phyloP scores from a whole-genome alignment of 2,888 invertebrate species.

The Tholera decimalis region DNA sequence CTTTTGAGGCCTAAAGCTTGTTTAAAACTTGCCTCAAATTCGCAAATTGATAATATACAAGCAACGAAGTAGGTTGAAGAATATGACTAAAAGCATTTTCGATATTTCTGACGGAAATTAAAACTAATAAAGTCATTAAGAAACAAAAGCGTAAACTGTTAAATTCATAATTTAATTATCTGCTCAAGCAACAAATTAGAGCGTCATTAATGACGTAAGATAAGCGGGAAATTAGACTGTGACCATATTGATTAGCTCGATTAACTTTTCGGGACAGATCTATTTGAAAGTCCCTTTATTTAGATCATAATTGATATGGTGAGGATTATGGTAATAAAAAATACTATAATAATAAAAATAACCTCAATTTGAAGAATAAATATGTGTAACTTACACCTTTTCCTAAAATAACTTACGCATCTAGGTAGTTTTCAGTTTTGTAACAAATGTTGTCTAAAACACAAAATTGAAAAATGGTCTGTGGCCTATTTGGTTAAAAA shows the following conservation, averaged over 20 bases:
- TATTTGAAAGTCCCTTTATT: neutral
- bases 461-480: too few relatives aligned
- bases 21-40: neutral
- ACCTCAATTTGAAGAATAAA: too few relatives aligned
- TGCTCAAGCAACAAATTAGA: conserved; percentile 27
- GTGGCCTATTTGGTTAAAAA: too few relatives aligned
- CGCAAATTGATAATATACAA: neutral
- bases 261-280: conserved; percentile 3
- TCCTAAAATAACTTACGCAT: too few relatives aligned
- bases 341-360: too few relatives aligned
- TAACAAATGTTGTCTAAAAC: too few relatives aligned
- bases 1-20: neutral
- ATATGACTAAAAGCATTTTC: neutral
- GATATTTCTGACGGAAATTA: conserved; percentile 28
- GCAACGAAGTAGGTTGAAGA: neutral
- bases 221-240: conserved; percentile 3
- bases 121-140: neutral
- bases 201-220: conserved; percentile 20
- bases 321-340: too few relatives aligned
- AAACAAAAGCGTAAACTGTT: conserved; percentile 24
- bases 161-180: conserved; percentile 24
- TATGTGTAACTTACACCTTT: too few relatives aligned
- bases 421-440: too few relatives aligned
- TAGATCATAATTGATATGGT: too few relatives aligned
- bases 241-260: conserved; percentile 6